Evolutionary conservation across 2,113 vertebrate genomes (phyloP).

Genomic region (Brienomyrus longianalis): DNA sequence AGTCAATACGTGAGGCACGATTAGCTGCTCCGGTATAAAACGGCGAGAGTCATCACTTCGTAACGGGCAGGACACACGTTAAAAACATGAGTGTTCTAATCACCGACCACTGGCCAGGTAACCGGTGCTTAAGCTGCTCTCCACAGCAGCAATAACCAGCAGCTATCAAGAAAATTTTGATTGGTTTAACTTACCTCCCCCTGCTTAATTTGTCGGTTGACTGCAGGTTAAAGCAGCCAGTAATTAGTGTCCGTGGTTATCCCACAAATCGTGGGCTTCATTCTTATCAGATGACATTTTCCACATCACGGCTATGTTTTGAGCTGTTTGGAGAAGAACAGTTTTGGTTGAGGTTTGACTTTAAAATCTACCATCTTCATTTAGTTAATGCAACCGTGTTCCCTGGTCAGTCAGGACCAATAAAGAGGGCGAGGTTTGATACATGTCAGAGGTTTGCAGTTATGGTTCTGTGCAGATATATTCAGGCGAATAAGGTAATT

Average conservation of each 20-base stretch:
- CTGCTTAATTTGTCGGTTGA: not conserved
- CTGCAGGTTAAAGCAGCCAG: not conserved
- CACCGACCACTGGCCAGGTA: not conserved
- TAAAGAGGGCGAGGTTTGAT: not conserved
- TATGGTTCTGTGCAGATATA: not conserved
- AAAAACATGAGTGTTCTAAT: not conserved
- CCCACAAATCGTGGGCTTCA: not conserved
- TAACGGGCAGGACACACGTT: not conserved
- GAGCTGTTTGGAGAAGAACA: not conserved
- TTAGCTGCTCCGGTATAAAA: not conserved
- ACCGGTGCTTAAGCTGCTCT: not conserved
- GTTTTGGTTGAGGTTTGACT: not conserved
- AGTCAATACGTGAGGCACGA: not conserved
- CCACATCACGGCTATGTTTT: not conserved
- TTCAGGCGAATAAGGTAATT: not conserved
- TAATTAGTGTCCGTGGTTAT: not conserved
- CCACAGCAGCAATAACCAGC: not conserved
- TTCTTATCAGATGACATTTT: not conserved
- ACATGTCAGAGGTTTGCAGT: not conserved
- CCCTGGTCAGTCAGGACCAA: not conserved
- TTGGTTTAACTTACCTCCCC: not conserved
- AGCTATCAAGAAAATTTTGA: not conserved
- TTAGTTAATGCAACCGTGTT: not conserved
- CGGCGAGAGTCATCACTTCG: not conserved
- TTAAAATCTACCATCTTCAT: not conserved